phyloP scores from a whole-genome alignment of 1,140 invertebrate species.

The Drosophila bifasciata region DNA sequence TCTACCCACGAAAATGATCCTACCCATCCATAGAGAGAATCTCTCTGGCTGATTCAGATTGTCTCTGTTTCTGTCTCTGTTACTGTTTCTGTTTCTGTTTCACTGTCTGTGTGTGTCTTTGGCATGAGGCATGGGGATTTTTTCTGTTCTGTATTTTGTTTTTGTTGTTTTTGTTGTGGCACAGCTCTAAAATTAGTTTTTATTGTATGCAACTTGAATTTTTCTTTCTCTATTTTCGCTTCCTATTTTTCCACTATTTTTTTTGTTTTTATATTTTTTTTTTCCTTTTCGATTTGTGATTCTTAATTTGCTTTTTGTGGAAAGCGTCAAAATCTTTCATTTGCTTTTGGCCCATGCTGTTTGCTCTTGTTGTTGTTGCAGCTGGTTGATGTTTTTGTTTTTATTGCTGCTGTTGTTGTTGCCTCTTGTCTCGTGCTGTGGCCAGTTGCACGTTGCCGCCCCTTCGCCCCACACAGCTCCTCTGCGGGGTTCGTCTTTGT shows the following conservation, averaged over 20 bases:
- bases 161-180: conserved; percentile 52
- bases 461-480: not conserved
- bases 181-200: conserved; percentile 77
- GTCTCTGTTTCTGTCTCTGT: conserved; percentile 28
- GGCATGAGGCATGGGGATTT: conserved; percentile 21
- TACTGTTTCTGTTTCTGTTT: conserved; percentile 31
- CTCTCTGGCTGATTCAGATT: conserved; percentile 59
- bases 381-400: conserved; percentile 1
- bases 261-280: conserved; percentile 17
- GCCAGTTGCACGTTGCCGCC: conserved; percentile 43
- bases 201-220: conserved; percentile 74
- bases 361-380: conserved; percentile 16
- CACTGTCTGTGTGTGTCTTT: too few species aligned
- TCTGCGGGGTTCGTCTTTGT: conserved; percentile 17
- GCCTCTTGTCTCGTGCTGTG: conserved; percentile 56
- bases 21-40: conserved; percentile 36
- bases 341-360: conserved; percentile 25
- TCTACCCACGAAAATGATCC: conserved; percentile 28
- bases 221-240: conserved; percentile 44
- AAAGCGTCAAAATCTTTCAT: conserved; percentile 66
- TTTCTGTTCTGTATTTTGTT: conserved; percentile 32
- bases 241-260: conserved; percentile 17
- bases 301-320: conserved; percentile 70
- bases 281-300: conserved; percentile 69
- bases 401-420: conserved; percentile 24